Percentiles rank a stretch among this genome's conserved stretches.
phyloP scores from a whole-genome alignment of 2,888 invertebrate genomes.

The Polylopha cassiicola region DNA sequence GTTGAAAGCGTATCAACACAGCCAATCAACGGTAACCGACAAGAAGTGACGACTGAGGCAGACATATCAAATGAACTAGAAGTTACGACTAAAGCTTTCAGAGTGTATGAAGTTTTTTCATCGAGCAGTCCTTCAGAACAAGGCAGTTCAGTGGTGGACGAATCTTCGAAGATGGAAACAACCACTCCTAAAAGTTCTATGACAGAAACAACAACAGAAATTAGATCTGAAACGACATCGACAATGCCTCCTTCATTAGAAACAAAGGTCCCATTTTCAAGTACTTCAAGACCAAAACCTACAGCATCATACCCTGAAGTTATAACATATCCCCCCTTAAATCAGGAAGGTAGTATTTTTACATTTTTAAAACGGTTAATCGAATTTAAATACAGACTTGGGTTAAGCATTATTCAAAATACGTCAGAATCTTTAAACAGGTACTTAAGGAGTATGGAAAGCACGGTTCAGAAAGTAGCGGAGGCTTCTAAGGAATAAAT shows the following conservation, averaged over 20 bases:
- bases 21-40: constrained; percentile 44
- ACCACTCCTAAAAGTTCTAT: constrained; percentile 47
- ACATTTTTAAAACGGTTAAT: constrained; percentile 80
- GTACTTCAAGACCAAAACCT: constrained; percentile 36
- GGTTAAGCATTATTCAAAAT: constrained; percentile 81
- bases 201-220: constrained; percentile 61
- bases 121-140: constrained; percentile 39
- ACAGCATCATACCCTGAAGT: constrained; percentile 52
- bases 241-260: constrained; percentile 48
- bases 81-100: constrained; percentile 55
- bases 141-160: constrained; percentile 33
- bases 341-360: constrained; percentile 68
- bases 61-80: constrained; percentile 48
- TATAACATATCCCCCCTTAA: constrained; percentile 59
- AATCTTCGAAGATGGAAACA: constrained; percentile 35
- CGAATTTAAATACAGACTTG: constrained; percentile 82
- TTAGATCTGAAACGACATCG: constrained; percentile 57
- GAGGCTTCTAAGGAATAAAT: constrained; percentile 40
- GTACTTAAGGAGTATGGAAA: constrained; percentile 79
- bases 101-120: constrained; percentile 59
- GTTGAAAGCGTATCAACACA: constrained; percentile 65
- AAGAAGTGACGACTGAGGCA: constrained; percentile 41
- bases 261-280: constrained; percentile 30
- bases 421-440: constrained; percentile 82
- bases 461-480: constrained; percentile 42